Conservation (phyloP, 1,140 invertebrate species). For the Apis dorsata region DNA sequence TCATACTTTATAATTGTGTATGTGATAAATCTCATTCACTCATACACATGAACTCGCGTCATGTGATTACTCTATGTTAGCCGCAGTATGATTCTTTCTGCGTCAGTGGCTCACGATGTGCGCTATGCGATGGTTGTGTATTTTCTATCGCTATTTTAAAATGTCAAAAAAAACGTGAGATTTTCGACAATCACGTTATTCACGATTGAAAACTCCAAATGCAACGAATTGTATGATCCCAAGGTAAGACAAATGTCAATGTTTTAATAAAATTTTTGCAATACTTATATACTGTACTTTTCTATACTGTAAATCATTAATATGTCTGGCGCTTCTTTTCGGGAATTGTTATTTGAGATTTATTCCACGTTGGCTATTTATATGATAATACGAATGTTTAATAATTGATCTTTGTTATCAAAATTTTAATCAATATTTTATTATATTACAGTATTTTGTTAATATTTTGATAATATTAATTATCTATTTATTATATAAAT, state of each 20-base stretch:
- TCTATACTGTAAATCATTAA: slow-evolving; percentile 8
- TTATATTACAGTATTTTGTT: neutral
- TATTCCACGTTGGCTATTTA: neutral
- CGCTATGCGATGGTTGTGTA: slow-evolving; percentile 14
- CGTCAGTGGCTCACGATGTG: slow-evolving; percentile 37
- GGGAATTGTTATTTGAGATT: neutral
- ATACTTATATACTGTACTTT: no score
- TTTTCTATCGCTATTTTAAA: neutral
- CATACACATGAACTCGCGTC: neutral
- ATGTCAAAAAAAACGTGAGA: slow-evolving; percentile 30
- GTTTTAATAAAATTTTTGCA: neutral
- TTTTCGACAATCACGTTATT: neutral
- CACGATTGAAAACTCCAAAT: slow-evolving; percentile 11
- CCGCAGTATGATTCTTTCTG: slow-evolving; percentile 46
- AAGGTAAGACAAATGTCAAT: slow-evolving; percentile 32
- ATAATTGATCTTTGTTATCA: neutral
- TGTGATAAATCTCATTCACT: neutral
- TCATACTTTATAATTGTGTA: neutral
- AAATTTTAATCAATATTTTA: neutral
- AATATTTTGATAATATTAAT: neutral
- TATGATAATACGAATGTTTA: neutral
- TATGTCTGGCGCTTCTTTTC: neutral
- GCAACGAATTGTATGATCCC: slow-evolving; percentile 33
- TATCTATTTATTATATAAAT: neutral
- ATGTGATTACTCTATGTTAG: slow-evolving; percentile 22